Evolutionary conservation across 2,113 vertebrate species (phyloP).

Genomic region (Oncorhynchus clarkii): DNA sequence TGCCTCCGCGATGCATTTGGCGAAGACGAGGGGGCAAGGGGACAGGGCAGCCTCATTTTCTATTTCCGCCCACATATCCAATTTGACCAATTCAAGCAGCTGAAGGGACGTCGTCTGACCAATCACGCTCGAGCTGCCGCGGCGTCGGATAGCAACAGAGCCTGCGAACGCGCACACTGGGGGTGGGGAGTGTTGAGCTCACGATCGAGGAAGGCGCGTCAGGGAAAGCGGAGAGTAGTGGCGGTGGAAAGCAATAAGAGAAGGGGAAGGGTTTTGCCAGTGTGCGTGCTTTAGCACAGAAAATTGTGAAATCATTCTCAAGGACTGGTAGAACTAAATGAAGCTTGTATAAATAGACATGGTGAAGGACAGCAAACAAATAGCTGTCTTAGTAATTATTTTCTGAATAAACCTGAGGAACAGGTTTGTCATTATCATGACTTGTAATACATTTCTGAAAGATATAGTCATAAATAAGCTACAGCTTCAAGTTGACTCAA

Average conservation of each 20-base stretch:
- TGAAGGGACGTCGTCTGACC: constrained; percentile 53
- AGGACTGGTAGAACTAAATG: constrained; percentile 31
- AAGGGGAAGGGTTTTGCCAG: constrained; percentile 28
- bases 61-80: constrained; percentile 61
- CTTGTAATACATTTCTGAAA: too few relatives aligned
- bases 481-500: too few relatives aligned
- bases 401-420: background rate
- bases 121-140: constrained; percentile 69
- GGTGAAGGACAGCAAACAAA: constrained; percentile 4
- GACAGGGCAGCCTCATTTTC: constrained; percentile 53
- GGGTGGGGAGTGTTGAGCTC: constrained; percentile 30
- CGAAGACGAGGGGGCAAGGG: constrained; percentile 52
- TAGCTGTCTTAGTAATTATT: background rate
- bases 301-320: constrained; percentile 62
- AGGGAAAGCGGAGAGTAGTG: constrained; percentile 10
- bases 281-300: constrained; percentile 58
- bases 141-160: constrained; percentile 81
- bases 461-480: too few relatives aligned
- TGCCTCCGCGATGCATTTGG: constrained; percentile 63
- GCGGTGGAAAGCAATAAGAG: constrained; percentile 7
- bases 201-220: constrained; percentile 22
- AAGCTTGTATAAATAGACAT: constrained; percentile 21
- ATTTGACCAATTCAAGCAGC: constrained; percentile 58
- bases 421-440: background rate
- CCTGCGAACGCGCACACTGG: constrained; percentile 56